Base-by-base conservation (phyloP, 2,888 invertebrate species). In the Therioaphis trifolii region DNA sequence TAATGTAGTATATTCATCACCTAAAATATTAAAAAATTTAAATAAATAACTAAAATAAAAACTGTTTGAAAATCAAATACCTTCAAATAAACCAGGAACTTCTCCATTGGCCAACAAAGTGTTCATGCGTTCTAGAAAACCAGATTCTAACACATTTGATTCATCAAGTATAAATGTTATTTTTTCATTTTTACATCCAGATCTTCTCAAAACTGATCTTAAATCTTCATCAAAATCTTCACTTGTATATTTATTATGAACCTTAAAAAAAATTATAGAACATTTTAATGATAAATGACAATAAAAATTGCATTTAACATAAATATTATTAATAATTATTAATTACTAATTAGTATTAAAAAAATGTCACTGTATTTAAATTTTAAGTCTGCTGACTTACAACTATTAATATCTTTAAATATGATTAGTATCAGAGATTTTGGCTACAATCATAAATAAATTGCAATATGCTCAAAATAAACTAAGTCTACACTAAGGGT, bases 171-270 rank as follows among this genome's bases (percentile, higher is more conserved):
- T 99, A 89, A 99, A 99, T 72, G 97, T 97, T 85, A 99, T 98
- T 89, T 99, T 99, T 89, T 99, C 99, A 89, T 97, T 97, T 89
- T 97, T 95, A 88, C 96, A 96, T 27, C 96, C 96, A 40, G 96
- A 94, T 76, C 96, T 92, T 49, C 96, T 91, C 85, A 96, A 89
- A 40, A 96, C 96, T 58, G 94, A 93, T 85, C 99, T 93, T 85
- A 99, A 90, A 89, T 99, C 99, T 89, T 99, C 99, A 89, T 99
- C 99, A 89, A 99, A 99, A 90, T 99, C 99, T 87, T 96, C 96
- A 27, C 96, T 97, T 0, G 97, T 97, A 89, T 99, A 99, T 90
- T 99, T 99, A 89, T 99, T 99, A 90, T 99, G 99, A 18, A 97
- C 95, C 93, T 94, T 80, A 79, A n/a, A 40, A 84, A 76, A 35